A percentile compares a stretch with the other conserved stretches of the same genome.
Evolutionary conservation across 2,888 invertebrate genomes (phyloP).

Genomic region (Lumbricus terrestris): DNA sequence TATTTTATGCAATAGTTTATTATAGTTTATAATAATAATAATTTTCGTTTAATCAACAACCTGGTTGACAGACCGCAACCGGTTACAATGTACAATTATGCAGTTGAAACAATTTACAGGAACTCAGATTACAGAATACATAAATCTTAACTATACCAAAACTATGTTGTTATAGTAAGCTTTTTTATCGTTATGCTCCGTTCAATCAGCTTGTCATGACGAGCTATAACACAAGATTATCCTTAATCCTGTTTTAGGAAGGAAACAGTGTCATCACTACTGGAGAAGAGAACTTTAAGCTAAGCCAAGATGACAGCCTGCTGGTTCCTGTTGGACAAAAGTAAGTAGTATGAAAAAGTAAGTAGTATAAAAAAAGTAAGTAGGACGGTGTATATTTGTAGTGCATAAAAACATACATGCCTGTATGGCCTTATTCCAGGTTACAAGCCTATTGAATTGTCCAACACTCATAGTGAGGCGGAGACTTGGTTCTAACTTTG

Average conservation of each 20-base stretch:
- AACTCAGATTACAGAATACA: too few relatives aligned
- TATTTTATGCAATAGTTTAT: too few relatives aligned
- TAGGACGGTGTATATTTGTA: not conserved
- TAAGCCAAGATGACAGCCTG: slow-evolving; percentile 24
- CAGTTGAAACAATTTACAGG: too few relatives aligned
- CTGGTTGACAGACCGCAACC: too few relatives aligned
- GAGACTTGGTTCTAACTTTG: too few relatives aligned
- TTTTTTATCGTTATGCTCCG: not conserved
- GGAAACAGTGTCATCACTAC: slow-evolving; percentile 22
- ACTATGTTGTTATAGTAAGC: too few relatives aligned
- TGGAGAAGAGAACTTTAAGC: not conserved
- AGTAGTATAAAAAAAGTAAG: not conserved
- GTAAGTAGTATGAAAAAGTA: slow-evolving; percentile 11
- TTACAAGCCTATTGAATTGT: not conserved
- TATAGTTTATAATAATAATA: too few relatives aligned
- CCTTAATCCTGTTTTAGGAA: slow-evolving; percentile 18
- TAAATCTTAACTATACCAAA: too few relatives aligned
- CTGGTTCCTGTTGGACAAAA: slow-evolving; percentile 27
- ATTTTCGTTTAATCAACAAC: too few relatives aligned
- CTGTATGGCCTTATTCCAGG: not conserved
- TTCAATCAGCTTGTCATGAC: not conserved
- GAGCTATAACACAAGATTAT: not conserved
- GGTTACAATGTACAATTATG: too few relatives aligned
- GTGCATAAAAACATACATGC: not conserved
- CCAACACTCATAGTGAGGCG: too few relatives aligned